These are phyloP conservation scores for Oryzias dopingdopingensis DNA, from an alignment of 2,797 vertebrate genomes.

Conservation along the genomic window DNA sequence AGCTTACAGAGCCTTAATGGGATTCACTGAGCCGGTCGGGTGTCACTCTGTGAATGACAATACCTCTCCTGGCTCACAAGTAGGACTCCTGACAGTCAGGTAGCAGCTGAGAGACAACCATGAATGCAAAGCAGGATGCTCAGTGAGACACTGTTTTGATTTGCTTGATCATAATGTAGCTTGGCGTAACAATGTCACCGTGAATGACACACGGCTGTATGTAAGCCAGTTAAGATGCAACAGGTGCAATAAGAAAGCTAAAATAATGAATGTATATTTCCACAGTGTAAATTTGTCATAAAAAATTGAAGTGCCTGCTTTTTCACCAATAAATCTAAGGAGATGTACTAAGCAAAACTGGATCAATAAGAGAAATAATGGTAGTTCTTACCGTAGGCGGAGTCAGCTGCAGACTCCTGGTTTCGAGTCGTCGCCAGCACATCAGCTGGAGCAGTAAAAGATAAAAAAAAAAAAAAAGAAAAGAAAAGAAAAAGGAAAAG, in stretches of 20 bases:
- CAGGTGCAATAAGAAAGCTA: neutral
- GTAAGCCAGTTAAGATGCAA: neutral
- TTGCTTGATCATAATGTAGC: conserved; percentile 16
- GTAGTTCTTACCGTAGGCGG: conserved; percentile 77
- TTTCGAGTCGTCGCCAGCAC: conserved; percentile 69
- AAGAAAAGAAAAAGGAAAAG: neutral
- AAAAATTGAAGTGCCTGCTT: no score
- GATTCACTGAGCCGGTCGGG: conserved; percentile 36
- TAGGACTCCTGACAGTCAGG: conserved; percentile 32
- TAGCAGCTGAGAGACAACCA: conserved; percentile 2
- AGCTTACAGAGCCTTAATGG: conserved; percentile 28
- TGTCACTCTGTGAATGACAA: conserved; percentile 34
- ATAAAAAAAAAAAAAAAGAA: neutral
- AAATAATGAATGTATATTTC: no score
- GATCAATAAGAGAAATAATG: neutral
- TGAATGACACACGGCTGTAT: conserved; percentile 16
- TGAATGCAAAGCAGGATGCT: conserved; percentile 43
- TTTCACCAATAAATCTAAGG: neutral
- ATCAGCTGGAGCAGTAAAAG: conserved; percentile 40
- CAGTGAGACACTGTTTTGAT: conserved; percentile 12
- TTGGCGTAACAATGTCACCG: conserved; percentile 32
- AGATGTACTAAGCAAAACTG: no score
- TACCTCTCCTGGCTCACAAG: conserved; percentile 18
- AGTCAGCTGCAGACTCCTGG: conserved; percentile 74
- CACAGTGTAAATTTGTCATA: no score